phyloP scores from a whole-genome alignment of 1,140 invertebrate genomes.

The Lasioglossum baleicum region DNA sequence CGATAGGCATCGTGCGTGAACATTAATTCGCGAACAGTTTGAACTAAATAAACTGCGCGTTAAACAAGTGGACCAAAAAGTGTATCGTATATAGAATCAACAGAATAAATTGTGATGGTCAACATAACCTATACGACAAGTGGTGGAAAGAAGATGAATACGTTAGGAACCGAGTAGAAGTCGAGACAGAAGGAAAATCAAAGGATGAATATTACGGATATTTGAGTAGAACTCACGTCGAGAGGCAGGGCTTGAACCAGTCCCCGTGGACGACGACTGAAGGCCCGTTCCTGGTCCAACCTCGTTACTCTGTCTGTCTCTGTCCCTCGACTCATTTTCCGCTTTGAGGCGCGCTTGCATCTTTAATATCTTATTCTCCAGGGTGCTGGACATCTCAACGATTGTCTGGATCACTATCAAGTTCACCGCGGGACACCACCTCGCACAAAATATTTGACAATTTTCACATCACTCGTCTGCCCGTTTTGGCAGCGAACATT shows the following conservation, averaged over 20 bases:
- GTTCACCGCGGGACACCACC: slow-evolving; percentile 50
- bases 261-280: slow-evolving; percentile 66
- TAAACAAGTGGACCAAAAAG: slow-evolving; percentile 26
- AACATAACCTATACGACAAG: slow-evolving; percentile 74
- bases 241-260: slow-evolving; percentile 68
- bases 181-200: neutral
- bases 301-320: slow-evolving; percentile 75
- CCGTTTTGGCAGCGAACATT: slow-evolving; percentile 72
- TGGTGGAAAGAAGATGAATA: neutral
- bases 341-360: slow-evolving; percentile 83
- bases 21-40: neutral
- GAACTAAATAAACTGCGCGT: slow-evolving; percentile 38
- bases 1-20: neutral
- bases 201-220: neutral
- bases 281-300: slow-evolving; percentile 62
- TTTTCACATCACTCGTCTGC: slow-evolving; percentile 73
- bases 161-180: neutral
- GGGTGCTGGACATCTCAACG: slow-evolving; percentile 76
- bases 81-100: slow-evolving; percentile 41
- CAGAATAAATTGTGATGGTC: slow-evolving; percentile 54
- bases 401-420: slow-evolving; percentile 25
- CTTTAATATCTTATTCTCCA: slow-evolving; percentile 84
- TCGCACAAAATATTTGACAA: slow-evolving; percentile 68
- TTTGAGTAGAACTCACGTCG: slow-evolving; percentile 68
- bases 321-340: slow-evolving; percentile 83